phyloP scores from a whole-genome alignment of 2,113 vertebrate species.

The Oncorhynchus clarkii region DNA sequence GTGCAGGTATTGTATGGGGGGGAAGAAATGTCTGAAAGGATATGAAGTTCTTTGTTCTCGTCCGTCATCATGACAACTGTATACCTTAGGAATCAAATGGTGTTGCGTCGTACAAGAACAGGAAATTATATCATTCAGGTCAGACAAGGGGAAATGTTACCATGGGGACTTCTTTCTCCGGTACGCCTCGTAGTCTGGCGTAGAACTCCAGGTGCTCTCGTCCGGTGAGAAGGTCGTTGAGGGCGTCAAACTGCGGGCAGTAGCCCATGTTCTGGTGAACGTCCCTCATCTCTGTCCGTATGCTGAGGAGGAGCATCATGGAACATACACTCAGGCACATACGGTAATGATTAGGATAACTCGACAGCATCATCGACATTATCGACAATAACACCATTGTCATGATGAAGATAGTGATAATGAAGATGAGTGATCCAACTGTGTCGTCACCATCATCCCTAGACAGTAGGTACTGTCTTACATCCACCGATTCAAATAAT shows the following conservation, averaged over 20 bases:
- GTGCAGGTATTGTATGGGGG: too few relatives aligned
- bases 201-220: conserved; percentile 93
- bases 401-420: neutral
- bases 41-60: too few relatives aligned
- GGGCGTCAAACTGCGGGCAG: conserved; percentile 93
- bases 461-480: neutral
- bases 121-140: too few relatives aligned
- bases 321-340: neutral
- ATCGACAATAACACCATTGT: too few relatives aligned
- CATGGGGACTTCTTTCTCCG: conserved; percentile 88
- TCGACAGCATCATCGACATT: too few relatives aligned
- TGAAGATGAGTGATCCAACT: too few relatives aligned
- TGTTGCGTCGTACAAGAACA: too few relatives aligned
- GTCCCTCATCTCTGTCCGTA: conserved; percentile 83
- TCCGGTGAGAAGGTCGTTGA: conserved; percentile 87
- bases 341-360: neutral
- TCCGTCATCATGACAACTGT: too few relatives aligned
- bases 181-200: conserved; percentile 87
- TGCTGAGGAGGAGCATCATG: conserved; percentile 64
- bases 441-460: too few relatives aligned
- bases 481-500: neutral
- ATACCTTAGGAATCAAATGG: too few relatives aligned
- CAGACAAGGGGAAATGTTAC: conserved; percentile 64
- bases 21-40: too few relatives aligned
- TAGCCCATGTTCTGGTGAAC: conserved; percentile 95